Base-by-base conservation (phyloP, 2,888 invertebrate species). In the Caenorhabditis uteleia region DNA sequence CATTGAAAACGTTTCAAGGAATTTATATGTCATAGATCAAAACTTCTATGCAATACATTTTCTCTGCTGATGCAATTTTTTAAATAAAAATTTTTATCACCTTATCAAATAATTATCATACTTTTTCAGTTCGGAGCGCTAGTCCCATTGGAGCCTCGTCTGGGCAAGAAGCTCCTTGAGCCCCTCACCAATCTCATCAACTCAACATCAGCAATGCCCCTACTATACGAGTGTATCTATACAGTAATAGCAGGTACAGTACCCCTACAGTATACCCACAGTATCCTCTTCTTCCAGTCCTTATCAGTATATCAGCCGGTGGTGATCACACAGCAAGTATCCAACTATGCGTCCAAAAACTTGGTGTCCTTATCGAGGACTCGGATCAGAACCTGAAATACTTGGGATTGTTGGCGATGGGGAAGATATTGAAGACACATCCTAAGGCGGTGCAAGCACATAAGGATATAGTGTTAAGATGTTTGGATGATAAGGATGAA, bases 91-190 rank as follows among this genome's bases (percentile, higher is more conserved):
- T n/a, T n/a, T n/a, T n/a, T n/a, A n/a, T n/a, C n/a, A n/a, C n/a
- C n/a, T n/a, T n/a, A n/a, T n/a, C n/a, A n/a, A n/a, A n/a, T n/a
- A n/a, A n/a, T n/a, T n/a, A n/a, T n/a, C n/a, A n/a, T n/a, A n/a
- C n/a, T n/a, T n/a, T 25, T 89, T 84, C 91, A 97, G 97, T 98
- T 98, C 90, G 97, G 97, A 88, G 97, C 98, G 87, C 90, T 99
- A 88, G 99, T 98, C 87, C 98, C 98, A 85, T 89, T 99, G 89
- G 98, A 99, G 90, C 97, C 98, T 87, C 90, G 98, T 87, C 91
- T 99, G 89, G 98, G 98, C 87, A 98, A 98, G 91, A 99, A 99
- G 89, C 90, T 99, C 88, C 95, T 99, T 88, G 99, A 99, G 89
- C 99, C 99, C 84, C 90, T 99, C 87, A 99, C 98, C 87, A 98